phyloP scores from a whole-genome alignment of 2,113 vertebrate genomes.

The Pseudorectes ferrugineus region DNA sequence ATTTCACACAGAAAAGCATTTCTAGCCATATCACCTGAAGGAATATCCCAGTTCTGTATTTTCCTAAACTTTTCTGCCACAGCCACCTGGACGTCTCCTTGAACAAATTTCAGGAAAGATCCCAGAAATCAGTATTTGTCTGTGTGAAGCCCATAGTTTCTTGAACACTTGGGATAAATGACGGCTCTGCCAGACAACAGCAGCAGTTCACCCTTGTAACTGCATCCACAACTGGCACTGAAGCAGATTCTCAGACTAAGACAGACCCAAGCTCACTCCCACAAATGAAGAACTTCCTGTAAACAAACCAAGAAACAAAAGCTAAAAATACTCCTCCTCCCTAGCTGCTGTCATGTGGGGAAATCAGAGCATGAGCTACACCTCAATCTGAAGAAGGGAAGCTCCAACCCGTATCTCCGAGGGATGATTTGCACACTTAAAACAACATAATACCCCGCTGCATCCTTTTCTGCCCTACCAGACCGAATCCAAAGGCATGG shows the following conservation, averaged over 20 bases:
- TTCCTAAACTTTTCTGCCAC: background rate
- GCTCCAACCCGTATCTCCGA: background rate
- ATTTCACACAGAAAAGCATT: background rate
- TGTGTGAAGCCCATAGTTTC: background rate
- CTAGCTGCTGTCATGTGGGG: background rate
- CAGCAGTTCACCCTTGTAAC: background rate
- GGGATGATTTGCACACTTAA: background rate
- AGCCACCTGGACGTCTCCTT: background rate
- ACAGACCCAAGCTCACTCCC: background rate
- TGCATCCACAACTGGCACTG: background rate
- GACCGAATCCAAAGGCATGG: background rate
- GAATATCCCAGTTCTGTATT: background rate
- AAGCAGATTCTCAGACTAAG: background rate
- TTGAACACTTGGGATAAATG: background rate
- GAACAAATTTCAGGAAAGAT: background rate
- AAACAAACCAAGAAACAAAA: background rate
- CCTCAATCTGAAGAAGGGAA: background rate
- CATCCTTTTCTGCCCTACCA: background rate
- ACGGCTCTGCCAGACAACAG: background rate
- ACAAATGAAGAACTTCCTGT: background rate
- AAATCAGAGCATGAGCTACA: background rate
- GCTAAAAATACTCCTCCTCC: background rate
- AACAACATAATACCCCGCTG: background rate
- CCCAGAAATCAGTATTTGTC: background rate
- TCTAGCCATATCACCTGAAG: background rate